Percentiles rank a stretch among this genome's conserved stretches.
phyloP scores from a whole-genome alignment of 92 coral and sea anemone genomes.

The Epizoanthus scotinus region DNA sequence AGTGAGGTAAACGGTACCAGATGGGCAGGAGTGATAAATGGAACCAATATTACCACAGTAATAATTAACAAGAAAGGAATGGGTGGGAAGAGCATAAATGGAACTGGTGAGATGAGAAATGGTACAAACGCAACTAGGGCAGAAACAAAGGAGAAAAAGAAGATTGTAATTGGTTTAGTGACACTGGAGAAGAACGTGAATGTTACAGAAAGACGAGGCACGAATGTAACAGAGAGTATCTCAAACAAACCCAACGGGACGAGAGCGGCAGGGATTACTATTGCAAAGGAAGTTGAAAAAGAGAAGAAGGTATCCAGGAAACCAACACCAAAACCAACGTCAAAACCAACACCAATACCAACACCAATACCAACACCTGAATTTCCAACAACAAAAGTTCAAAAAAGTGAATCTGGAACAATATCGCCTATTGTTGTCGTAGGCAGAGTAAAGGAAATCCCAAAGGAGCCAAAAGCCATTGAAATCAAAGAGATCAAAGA shows the following conservation, averaged over 20 bases:
- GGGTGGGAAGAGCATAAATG: too few relatives aligned
- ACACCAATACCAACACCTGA: background rate
- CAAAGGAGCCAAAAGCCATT: background rate
- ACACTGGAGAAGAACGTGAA: background rate
- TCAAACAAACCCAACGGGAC: too few relatives aligned
- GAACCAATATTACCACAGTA: too few relatives aligned
- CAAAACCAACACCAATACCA: background rate
- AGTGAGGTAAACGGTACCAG: too few relatives aligned
- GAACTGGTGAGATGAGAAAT: background rate
- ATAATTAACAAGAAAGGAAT: too few relatives aligned
- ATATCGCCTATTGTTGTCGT: background rate
- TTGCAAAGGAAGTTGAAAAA: background rate
- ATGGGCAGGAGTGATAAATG: too few relatives aligned
- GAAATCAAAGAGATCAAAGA: background rate
- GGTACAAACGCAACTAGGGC: slow-evolving; percentile 7
- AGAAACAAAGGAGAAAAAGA: background rate
- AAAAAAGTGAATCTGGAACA: background rate
- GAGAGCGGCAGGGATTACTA: too few relatives aligned
- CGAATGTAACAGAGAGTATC: background rate
- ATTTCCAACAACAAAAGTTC: background rate
- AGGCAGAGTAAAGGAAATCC: slow-evolving; percentile 14
- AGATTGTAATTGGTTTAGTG: too few relatives aligned
- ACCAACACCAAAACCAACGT: background rate
- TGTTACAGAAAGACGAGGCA: too few relatives aligned
- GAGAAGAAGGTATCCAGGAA: background rate